Evolutionary conservation across 2,888 invertebrate species (phyloP), one percentile per base, ranked within the genome.

Genomic region (Drepanosiphum platanoidis): DNA sequence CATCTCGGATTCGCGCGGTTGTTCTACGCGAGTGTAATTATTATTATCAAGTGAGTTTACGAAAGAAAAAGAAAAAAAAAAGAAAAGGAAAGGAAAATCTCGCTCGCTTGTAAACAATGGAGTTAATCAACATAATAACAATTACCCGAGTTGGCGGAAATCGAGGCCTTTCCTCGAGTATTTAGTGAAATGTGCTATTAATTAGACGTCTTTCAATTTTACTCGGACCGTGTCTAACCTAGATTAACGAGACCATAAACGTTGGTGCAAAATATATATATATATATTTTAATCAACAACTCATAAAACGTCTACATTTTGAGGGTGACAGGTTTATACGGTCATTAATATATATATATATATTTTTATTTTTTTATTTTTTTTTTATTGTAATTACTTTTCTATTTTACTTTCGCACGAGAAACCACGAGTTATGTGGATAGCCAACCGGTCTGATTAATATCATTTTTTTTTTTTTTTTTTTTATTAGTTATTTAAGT

Each of bases 221-320:
- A 9, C 30, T 30, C 22, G 70, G 58, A 71, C 58, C 52, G 70
- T 58, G 52, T 81, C 22, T 39, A 81, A 71, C 80, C 80, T 71
- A 81, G 52, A 81, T 81, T 80, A 68, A 70, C 36, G 58, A 58
- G 30, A 81, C 80, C 80, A 81, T 80, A 70, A 71, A 80, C 39
- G 71, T 39, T 39, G 11, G 18, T 30, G 68, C 9, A 30, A 7
- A 1, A 32, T 9, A 32, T n/a, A 58, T 22, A 36, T 36, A 42
- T 64, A 61, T 42, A 68, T 27, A 27, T n/a, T 34, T 36, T 71
- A 34, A 39, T 68, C 42, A 68, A 66, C 30, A 32, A 32, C 42
- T 77, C 61, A 39, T 39, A 32, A 78, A 78, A 42, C 42, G 78
- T 78, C 22, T 42, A 61, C 9, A n/a, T 42, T 66, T n/a, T 66